A percentile compares a stretch with the other conserved stretches of the same genome.
Evolutionary conservation across 2,797 vertebrate species (phyloP).

Genomic region (Emys orbicularis): DNA sequence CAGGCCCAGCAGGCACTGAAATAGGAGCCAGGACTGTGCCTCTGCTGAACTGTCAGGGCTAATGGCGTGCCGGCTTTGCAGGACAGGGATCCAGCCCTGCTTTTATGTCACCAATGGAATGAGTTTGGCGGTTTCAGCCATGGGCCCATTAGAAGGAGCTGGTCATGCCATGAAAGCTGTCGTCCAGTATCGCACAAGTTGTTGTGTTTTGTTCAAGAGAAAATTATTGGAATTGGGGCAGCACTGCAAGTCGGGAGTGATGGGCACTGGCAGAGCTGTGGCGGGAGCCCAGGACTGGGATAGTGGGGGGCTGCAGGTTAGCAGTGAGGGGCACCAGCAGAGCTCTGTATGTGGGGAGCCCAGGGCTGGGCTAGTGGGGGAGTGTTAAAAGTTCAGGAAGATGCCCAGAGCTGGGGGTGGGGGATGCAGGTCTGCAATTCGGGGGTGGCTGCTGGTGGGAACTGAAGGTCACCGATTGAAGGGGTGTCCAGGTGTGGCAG

Average conservation of each 20-base stretch:
- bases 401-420: not conserved
- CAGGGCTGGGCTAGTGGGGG: not conserved
- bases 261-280: not conserved
- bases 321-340: not conserved
- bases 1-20: not conserved
- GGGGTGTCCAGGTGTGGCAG: too few species aligned
- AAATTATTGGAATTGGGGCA: slow-evolving; percentile 60
- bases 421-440: not conserved
- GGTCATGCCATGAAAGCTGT: not conserved
- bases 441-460: not conserved
- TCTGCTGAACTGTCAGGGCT: not conserved
- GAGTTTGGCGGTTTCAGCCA: not conserved
- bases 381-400: not conserved
- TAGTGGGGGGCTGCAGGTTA: not conserved
- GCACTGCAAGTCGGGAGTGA: not conserved
- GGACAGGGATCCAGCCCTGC: not conserved
- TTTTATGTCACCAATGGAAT: not conserved
- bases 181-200: not conserved
- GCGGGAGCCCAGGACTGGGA: not conserved
- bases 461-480: not conserved
- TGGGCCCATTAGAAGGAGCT: not conserved
- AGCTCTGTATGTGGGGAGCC: not conserved
- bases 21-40: not conserved
- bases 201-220: slow-evolving; percentile 24
- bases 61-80: not conserved